A percentile compares a stretch with the other conserved stretches of the same genome.
Evolutionary conservation across 2,113 vertebrate species (phyloP).

Genomic region (Grallaria varia): DNA sequence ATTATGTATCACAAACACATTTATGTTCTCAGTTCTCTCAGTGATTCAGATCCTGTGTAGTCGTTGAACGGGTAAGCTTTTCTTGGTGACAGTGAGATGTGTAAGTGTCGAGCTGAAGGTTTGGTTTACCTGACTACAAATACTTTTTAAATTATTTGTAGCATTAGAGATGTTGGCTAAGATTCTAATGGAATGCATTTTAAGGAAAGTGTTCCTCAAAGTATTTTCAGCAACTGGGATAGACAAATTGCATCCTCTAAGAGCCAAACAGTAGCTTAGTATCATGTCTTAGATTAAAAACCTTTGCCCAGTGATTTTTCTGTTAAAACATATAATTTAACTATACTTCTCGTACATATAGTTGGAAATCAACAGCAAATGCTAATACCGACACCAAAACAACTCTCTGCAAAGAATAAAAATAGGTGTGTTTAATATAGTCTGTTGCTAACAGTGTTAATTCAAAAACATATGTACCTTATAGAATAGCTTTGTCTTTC

Average conservation of each 20-base stretch:
- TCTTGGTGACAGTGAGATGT: not conserved
- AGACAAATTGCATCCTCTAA: not conserved
- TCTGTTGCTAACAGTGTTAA: not conserved
- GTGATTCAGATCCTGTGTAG: not conserved
- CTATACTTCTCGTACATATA: not conserved
- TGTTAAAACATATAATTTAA: not conserved
- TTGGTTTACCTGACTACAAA: not conserved
- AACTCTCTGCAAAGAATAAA: not conserved
- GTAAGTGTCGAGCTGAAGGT: not conserved
- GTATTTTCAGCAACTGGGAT: not conserved
- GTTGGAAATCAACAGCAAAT: not conserved
- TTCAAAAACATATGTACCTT: not conserved
- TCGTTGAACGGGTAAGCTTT: not conserved
- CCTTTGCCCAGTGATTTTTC: not conserved
- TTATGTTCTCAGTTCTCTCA: not conserved
- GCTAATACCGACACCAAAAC: not conserved
- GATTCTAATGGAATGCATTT: not conserved
- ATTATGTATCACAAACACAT: not conserved
- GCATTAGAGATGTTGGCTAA: not conserved
- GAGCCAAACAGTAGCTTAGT: not conserved
- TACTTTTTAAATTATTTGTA: not conserved
- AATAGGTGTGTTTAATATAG: not conserved
- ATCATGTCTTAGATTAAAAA: not conserved
- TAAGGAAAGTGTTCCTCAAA: not conserved
- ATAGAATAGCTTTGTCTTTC: not conserved